Evolutionary conservation across 2,113 vertebrate genomes (phyloP).

Genomic region (Arenaria interpres): DNA sequence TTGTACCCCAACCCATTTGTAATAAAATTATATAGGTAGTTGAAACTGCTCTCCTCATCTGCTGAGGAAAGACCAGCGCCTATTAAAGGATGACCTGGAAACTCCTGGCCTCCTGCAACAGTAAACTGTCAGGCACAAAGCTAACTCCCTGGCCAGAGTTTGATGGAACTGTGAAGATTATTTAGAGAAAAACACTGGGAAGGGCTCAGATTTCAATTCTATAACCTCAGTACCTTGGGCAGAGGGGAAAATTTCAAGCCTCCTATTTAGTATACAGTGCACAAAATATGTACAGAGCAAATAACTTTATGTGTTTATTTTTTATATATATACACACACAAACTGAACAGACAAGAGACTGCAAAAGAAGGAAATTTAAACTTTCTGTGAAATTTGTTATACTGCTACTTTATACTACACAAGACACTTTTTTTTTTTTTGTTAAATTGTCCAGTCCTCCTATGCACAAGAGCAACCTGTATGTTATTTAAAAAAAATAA

Average conservation of each 20-base stretch:
- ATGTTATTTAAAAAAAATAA: neutral
- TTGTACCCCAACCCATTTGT: neutral
- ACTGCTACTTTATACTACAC: neutral
- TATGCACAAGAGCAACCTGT: neutral
- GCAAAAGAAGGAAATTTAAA: neutral
- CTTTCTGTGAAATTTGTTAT: neutral
- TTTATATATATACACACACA: neutral
- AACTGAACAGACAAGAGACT: neutral
- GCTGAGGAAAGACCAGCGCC: accelerated
- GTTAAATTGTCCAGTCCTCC: neutral
- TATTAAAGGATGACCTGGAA: neutral
- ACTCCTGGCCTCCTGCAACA: neutral
- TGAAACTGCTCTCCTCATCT: neutral
- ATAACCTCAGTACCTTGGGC: neutral
- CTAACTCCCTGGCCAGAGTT: neutral
- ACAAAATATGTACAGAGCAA: neutral
- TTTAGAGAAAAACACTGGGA: neutral
- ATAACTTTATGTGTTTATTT: neutral
- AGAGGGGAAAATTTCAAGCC: neutral
- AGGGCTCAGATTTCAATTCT: neutral
- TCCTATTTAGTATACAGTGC: neutral
- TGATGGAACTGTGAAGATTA: neutral
- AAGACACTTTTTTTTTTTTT: neutral
- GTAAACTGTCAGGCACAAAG: accelerated
- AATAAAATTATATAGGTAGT: neutral